A percentile compares a stretch with the other conserved stretches of the same genome.
phyloP scores from a whole-genome alignment of 2,888 invertebrate species.

The Abrostola triplasia region DNA sequence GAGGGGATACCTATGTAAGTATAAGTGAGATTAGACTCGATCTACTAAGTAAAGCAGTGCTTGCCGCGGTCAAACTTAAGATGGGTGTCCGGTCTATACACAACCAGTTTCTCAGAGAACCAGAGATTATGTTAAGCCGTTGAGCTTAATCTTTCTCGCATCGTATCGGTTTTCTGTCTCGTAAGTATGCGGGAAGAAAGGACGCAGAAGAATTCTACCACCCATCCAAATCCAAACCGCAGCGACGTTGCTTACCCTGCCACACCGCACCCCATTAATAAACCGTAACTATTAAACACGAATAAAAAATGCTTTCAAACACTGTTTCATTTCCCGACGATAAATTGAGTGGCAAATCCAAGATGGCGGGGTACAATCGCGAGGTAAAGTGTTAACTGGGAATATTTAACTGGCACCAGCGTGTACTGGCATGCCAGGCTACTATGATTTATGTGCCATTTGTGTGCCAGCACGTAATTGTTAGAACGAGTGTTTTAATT shows the following conservation, averaged over 20 bases:
- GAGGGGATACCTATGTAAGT: no score
- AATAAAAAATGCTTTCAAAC: constrained; percentile 9
- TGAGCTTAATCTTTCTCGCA: no score
- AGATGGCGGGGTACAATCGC: constrained; percentile 44
- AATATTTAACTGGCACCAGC: constrained; percentile 43
- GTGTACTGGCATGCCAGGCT: constrained; percentile 39
- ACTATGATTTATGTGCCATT: constrained; percentile 45
- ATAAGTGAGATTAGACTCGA: no score
- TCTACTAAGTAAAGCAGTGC: no score
- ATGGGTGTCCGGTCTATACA: no score
- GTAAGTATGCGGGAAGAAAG: no score
- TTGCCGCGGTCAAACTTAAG: no score
- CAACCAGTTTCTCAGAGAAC: no score
- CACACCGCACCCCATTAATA: neutral
- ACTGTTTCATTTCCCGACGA: constrained; percentile 17
- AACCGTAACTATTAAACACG: constrained; percentile 2
- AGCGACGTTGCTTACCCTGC: neutral
- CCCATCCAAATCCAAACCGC: neutral
- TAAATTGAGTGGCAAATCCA: constrained; percentile 47
- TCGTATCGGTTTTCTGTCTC: no score
- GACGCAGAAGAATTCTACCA: neutral
- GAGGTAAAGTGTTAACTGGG: constrained; percentile 41
- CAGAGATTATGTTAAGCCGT: no score
- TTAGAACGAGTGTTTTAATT: constrained; percentile 39
- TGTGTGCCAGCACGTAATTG: constrained; percentile 38